phyloP scores from a whole-genome alignment of 2,888 invertebrate genomes.

The Stenodera caucasica region DNA sequence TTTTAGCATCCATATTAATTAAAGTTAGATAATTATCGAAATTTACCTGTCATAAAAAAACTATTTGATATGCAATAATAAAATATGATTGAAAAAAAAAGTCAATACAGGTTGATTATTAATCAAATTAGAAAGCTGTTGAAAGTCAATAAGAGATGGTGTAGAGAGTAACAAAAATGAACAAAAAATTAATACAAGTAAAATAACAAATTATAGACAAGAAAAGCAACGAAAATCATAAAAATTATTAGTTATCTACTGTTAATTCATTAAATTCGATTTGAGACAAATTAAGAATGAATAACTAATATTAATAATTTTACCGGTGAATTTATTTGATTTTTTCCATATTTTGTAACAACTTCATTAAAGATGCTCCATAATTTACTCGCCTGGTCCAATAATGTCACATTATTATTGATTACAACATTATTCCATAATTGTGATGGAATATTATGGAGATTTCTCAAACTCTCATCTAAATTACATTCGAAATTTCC shows the following conservation, averaged over 20 bases:
- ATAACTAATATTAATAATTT: slow-evolving; percentile 13
- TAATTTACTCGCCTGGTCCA: slow-evolving; percentile 37
- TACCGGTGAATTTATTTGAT: slow-evolving; percentile 41
- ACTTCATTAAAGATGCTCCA: slow-evolving; percentile 40
- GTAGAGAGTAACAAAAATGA: too few species aligned
- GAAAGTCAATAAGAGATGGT: too few species aligned
- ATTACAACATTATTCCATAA: slow-evolving; percentile 36
- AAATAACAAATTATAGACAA: slow-evolving; percentile 5
- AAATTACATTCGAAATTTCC: slow-evolving; percentile 32
- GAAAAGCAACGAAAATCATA: slow-evolving; percentile 9
- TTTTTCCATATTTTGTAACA: slow-evolving; percentile 36
- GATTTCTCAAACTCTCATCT: slow-evolving; percentile 26
- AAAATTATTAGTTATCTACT: too few species aligned
- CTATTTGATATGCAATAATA: too few species aligned
- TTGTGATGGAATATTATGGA: slow-evolving; percentile 35
- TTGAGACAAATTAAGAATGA: too few species aligned
- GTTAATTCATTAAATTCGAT: too few species aligned
- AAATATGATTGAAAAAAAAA: too few species aligned
- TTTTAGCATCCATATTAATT: slow-evolving; percentile 34
- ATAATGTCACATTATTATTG: slow-evolving; percentile 38
- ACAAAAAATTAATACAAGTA: too few species aligned
- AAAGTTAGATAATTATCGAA: slow-evolving; percentile 40
- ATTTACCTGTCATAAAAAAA: slow-evolving; percentile 35
- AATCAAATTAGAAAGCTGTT: too few species aligned
- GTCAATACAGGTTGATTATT: too few species aligned